These are phyloP conservation scores for Okapia johnstoni DNA, from an alignment of 2,113 vertebrate species.

Conservation along the genomic window DNA sequence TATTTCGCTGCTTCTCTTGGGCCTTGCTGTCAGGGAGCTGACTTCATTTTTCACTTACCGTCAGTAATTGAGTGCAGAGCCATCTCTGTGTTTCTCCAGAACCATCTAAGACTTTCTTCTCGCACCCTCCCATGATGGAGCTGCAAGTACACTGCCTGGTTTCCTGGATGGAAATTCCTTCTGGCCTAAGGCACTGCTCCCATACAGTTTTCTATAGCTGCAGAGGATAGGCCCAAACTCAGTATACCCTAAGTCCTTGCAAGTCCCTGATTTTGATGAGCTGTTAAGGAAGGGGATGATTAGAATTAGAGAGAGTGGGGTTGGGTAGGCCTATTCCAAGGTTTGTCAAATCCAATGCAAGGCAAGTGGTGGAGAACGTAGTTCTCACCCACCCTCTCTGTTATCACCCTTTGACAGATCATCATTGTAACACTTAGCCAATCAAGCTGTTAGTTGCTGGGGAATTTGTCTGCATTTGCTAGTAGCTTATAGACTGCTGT, in stretches of 20 bases:
- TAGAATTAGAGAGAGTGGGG: background rate
- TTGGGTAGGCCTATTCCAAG: background rate
- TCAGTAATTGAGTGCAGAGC: background rate
- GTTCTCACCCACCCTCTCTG: background rate
- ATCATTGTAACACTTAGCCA: background rate
- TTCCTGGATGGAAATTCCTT: background rate
- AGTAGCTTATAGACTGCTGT: background rate
- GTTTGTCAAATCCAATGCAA: background rate
- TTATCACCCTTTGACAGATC: background rate
- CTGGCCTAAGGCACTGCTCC: background rate
- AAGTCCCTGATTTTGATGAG: background rate
- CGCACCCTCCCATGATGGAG: background rate
- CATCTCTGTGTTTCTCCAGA: slow-evolving; percentile 4
- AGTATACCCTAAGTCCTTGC: background rate
- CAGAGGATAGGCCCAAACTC: background rate
- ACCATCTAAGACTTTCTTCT: background rate
- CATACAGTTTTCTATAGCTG: background rate
- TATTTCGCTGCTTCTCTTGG: slow-evolving; percentile 28
- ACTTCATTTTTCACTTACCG: slow-evolving; percentile 47
- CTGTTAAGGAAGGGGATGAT: background rate
- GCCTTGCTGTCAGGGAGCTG: slow-evolving; percentile 42
- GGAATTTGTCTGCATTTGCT: background rate
- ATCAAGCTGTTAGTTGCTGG: no score
- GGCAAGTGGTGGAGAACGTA: background rate
- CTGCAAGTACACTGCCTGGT: background rate